Percentiles rank a stretch among this genome's conserved stretches.
Evolutionary conservation across 2,888 invertebrate species (phyloP).

Genomic region (Oscheius sp.): DNA sequence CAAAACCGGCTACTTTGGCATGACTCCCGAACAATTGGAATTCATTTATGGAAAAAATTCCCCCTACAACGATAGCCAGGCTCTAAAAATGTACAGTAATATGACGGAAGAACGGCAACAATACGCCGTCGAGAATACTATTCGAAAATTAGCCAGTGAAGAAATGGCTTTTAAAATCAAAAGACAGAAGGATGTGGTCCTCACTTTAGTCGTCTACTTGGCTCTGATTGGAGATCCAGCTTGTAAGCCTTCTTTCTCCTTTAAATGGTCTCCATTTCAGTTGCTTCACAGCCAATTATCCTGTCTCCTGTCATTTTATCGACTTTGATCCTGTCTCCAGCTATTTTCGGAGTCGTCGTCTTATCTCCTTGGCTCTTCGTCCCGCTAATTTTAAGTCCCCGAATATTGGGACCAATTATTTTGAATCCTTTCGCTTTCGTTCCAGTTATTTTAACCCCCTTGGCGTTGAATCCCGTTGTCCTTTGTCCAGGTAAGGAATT

Average conservation of each 20-base stretch:
- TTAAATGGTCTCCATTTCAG: background rate
- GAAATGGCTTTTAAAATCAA: slow-evolving; percentile 10
- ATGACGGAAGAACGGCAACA: slow-evolving; percentile 41
- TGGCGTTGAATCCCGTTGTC: slow-evolving; percentile 23
- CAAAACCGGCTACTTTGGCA: slow-evolving; percentile 54
- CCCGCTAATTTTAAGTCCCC: slow-evolving; percentile 29
- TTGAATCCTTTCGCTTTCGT: slow-evolving; percentile 24
- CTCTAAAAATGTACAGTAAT: slow-evolving; percentile 42
- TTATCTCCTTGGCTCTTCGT: slow-evolving; percentile 58
- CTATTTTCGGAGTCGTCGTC: slow-evolving; percentile 38
- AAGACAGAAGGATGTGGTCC: slow-evolving; percentile 48
- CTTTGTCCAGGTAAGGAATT: slow-evolving; percentile 9
- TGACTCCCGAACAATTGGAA: slow-evolving; percentile 48
- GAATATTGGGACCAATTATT: slow-evolving; percentile 30
- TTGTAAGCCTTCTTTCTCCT: background rate
- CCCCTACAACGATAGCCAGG: slow-evolving; percentile 51
- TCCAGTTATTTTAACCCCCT: slow-evolving; percentile 34
- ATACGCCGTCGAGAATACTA: slow-evolving; percentile 47
- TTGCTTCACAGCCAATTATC: slow-evolving; percentile 53
- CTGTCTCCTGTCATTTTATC: slow-evolving; percentile 49
- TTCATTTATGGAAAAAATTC: slow-evolving; percentile 54
- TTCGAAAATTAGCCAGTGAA: slow-evolving; percentile 28
- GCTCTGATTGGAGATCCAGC: slow-evolving; percentile 39
- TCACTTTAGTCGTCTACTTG: slow-evolving; percentile 39
- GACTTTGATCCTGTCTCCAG: slow-evolving; percentile 45